Evolutionary conservation across 1,140 invertebrate genomes (phyloP).

Genomic region (Eufriesea mexicana): DNA sequence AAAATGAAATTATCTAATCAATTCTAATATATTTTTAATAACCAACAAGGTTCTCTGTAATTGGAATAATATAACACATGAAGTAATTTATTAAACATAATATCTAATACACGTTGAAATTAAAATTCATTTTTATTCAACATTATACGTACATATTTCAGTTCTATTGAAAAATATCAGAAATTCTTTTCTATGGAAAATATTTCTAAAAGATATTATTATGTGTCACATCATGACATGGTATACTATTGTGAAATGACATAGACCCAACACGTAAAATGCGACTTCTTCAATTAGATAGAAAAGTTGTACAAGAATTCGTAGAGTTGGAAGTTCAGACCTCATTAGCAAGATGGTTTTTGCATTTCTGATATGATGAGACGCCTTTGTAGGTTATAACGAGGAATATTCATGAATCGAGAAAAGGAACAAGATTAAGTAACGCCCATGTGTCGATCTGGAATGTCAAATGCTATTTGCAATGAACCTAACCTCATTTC

Average conservation of each 20-base stretch:
- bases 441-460: neutral
- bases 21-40: too few relatives aligned
- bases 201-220: neutral
- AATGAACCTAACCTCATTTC: neutral
- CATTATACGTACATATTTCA: too few relatives aligned
- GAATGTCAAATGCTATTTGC: neutral
- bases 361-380: conserved; percentile 12
- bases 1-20: too few relatives aligned
- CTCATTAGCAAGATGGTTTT: conserved; percentile 3
- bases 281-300: neutral
- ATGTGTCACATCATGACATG: neutral
- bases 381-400: conserved; percentile 11
- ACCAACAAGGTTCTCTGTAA: too few relatives aligned
- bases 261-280: neutral
- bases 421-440: conserved; percentile 3
- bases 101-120: too few relatives aligned
- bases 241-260: neutral
- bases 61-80: too few relatives aligned
- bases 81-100: too few relatives aligned
- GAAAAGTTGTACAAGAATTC: neutral
- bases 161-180: too few relatives aligned
- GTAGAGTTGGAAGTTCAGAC: neutral
- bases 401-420: conserved; percentile 33
- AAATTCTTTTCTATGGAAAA: neutral
- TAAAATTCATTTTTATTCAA: too few relatives aligned